These are phyloP conservation scores for Python bivittatus DNA, from an alignment of 2,113 vertebrate genomes.

Conservation along the genomic window DNA sequence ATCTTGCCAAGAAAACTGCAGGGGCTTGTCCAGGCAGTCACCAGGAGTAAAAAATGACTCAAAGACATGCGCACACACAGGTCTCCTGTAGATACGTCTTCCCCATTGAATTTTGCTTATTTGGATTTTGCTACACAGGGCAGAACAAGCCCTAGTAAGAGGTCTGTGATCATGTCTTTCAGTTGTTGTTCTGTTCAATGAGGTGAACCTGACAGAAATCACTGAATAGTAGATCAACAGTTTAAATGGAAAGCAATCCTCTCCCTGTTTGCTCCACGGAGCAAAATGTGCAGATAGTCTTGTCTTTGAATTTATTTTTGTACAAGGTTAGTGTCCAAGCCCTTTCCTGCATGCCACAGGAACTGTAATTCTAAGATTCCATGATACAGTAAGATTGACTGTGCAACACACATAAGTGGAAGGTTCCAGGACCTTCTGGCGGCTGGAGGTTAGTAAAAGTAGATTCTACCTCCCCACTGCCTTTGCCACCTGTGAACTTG, in stretches of 20 bases:
- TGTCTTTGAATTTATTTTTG: background rate
- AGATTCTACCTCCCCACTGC: background rate
- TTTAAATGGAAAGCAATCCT: background rate
- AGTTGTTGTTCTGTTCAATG: background rate
- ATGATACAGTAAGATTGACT: background rate
- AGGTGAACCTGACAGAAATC: background rate
- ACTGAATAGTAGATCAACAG: background rate
- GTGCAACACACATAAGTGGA: background rate
- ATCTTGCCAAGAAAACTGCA: background rate
- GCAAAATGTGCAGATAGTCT: background rate
- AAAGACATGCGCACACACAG: background rate
- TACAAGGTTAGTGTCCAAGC: background rate
- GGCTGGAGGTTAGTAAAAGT: background rate
- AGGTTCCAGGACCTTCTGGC: background rate
- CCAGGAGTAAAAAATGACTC: background rate
- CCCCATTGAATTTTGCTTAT: background rate
- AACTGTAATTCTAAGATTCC: background rate
- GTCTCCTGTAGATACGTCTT: background rate
- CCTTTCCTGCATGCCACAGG: background rate
- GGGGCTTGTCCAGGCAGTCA: too few relatives aligned
- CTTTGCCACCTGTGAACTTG: background rate
- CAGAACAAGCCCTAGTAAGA: background rate
- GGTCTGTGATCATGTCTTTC: background rate
- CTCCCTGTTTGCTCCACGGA: background rate
- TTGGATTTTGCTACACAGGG: background rate